Conservation (phyloP, 2,888 invertebrate species). For the Mystacides longicornis region DNA sequence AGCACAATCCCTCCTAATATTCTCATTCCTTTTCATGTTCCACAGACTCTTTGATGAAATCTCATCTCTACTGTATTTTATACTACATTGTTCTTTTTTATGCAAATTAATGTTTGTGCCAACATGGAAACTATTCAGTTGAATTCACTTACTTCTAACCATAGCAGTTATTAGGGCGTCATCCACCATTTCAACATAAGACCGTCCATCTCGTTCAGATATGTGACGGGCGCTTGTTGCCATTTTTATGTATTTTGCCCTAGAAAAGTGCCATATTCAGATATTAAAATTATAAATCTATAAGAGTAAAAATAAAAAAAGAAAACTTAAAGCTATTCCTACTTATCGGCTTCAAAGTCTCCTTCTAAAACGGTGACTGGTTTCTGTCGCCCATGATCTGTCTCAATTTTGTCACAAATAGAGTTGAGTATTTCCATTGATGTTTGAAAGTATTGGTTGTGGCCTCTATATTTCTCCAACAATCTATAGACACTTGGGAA, state of each 20-base stretch:
- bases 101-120: too few relatives aligned
- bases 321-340: too few relatives aligned
- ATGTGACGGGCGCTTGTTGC: constrained; percentile 62
- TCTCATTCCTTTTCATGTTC: too few relatives aligned
- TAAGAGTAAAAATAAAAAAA: too few relatives aligned
- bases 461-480: constrained; percentile 42
- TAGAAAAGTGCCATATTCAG: too few relatives aligned
- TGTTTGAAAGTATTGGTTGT: constrained; percentile 29
- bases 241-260: constrained; percentile 53
- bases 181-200: constrained; percentile 38
- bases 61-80: too few relatives aligned
- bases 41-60: too few relatives aligned
- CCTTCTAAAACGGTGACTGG: constrained; percentile 60
- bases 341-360: constrained; percentile 60
- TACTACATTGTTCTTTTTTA: too few relatives aligned
- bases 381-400: constrained; percentile 61
- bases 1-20: too few relatives aligned
- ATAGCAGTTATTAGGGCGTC: constrained; percentile 36
- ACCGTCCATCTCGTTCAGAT: constrained; percentile 48
- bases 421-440: constrained; percentile 40
- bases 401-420: constrained; percentile 63
- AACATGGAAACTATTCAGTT: too few relatives aligned
- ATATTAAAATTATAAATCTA: too few relatives aligned
- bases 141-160: constrained; percentile 25
- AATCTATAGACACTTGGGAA: constrained; percentile 54